Evolutionary conservation across 2,113 vertebrate genomes (phyloP).

Genomic region (Dicerorhinus sumatrensis): DNA sequence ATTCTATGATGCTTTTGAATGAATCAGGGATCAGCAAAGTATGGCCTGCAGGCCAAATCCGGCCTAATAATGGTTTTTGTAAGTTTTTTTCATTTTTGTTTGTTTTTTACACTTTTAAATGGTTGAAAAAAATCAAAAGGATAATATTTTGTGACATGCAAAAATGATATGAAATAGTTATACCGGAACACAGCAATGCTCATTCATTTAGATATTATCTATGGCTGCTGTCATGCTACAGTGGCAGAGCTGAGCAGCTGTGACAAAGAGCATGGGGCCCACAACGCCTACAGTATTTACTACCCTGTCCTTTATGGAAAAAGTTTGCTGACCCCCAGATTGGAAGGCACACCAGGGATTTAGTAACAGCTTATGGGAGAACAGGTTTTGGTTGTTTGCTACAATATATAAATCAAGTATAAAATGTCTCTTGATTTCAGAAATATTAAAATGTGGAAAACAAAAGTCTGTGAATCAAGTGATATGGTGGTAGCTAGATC

Average conservation of each 20-base stretch:
- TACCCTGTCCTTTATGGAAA: background rate
- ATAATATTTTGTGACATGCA: background rate
- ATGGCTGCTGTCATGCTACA: no score
- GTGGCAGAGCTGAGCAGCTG: rapidly evolving
- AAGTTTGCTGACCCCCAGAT: background rate
- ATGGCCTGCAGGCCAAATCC: background rate
- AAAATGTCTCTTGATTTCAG: background rate
- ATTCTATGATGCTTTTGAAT: background rate
- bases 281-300: background rate
- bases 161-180: background rate
- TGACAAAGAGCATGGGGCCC: background rate
- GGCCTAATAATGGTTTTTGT: background rate
- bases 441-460: background rate
- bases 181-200: background rate
- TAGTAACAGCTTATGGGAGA: background rate
- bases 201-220: background rate
- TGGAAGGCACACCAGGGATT: background rate
- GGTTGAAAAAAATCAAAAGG: background rate
- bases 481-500: background rate
- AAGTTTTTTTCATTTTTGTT: background rate
- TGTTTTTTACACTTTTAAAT: background rate
- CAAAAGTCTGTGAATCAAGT: background rate
- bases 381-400: background rate
- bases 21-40: no score
- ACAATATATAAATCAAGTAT: background rate